A percentile compares a stretch with the other conserved stretches of the same genome.
Evolutionary conservation across 2,888 invertebrate genomes (phyloP).

Genomic region (Panzeria rudis): DNA sequence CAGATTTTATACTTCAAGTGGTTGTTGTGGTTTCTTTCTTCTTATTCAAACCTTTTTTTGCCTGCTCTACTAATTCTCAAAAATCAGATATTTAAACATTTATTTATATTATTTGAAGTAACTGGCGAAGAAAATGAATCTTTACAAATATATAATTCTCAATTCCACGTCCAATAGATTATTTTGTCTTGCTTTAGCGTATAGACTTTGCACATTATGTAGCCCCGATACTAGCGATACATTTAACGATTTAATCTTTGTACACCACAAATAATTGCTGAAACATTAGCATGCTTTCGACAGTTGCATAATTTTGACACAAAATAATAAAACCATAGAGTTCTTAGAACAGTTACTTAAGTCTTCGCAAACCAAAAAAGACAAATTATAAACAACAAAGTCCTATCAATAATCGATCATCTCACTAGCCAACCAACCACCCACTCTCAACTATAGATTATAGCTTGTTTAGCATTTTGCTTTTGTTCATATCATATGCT

Average conservation of each 20-base stretch:
- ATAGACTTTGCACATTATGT: too few relatives aligned
- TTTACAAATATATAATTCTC: too few relatives aligned
- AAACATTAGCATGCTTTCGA: not conserved
- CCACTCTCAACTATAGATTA: not conserved
- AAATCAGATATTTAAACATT: too few relatives aligned
- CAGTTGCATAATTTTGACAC: not conserved
- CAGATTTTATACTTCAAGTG: too few relatives aligned
- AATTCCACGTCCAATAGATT: too few relatives aligned
- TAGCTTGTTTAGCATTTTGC: slow-evolving; percentile 20
- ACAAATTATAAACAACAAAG: not conserved
- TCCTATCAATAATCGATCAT: slow-evolving; percentile 19
- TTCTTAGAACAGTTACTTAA: not conserved
- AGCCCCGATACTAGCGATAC: too few relatives aligned
- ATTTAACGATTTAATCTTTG: not conserved
- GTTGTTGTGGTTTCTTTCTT: too few relatives aligned
- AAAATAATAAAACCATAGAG: not conserved
- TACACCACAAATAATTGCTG: not conserved
- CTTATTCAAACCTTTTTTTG: too few relatives aligned
- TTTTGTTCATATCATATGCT: slow-evolving; percentile 47
- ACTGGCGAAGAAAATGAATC: too few relatives aligned
- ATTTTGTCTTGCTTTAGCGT: too few relatives aligned
- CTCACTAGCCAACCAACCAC: not conserved
- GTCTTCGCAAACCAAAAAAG: not conserved
- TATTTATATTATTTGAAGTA: too few relatives aligned
- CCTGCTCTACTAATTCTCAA: too few relatives aligned